Base-by-base conservation (phyloP, 2,888 invertebrate genomes). In the Flexamia atlantica region DNA sequence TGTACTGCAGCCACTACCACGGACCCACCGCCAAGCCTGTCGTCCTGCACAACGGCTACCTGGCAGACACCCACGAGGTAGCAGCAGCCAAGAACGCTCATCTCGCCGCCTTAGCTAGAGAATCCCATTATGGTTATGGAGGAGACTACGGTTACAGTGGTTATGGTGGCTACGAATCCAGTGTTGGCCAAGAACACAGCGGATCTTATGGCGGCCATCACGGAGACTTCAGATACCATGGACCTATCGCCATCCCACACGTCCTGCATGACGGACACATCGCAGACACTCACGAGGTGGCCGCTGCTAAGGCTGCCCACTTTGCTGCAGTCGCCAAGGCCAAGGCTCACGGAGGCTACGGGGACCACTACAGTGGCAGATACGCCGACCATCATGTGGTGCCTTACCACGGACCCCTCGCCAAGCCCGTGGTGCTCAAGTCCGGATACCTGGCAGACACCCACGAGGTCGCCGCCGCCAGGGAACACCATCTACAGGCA, bases 391-490 rank as follows among this genome's bases (percentile, higher is more conserved):
- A 70, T 70, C 70, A 70, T 70, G 70, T 70, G 36, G 40, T 28
- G 20, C 70, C 70, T 70, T 70, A 70, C 70, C 70, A 70, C 36
- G 70, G 70, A 70, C 70, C 70, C 40, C 70, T 70, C 70, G 70
- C 70, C 36, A 70, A 70, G 70, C 70, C 70, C 40, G 40, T 40
- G 40, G 70, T 70, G 40, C 70, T 70, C 70, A 70, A 70, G 70
- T 70, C 70, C 40, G 70, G 70, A 70, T 70, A 70, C 70, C 40
- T 70, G 70, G 70, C 70, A 70, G 70, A 70, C 40, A 70, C 70
- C 40, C 70, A 40, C 70, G 70, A 70, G 70, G 70, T 70, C 70
- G 70, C 70, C 9, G 36, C 70, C 28, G 70, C 70, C 23, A 70
- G 40, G 20, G 40, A 70, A 2, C 70, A 70, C 40, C 70, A 70